A percentile compares a stretch with the other conserved stretches of the same genome.
Evolutionary conservation across 2,797 vertebrate genomes (phyloP).

Genomic region (Pygocentrus nattereri): DNA sequence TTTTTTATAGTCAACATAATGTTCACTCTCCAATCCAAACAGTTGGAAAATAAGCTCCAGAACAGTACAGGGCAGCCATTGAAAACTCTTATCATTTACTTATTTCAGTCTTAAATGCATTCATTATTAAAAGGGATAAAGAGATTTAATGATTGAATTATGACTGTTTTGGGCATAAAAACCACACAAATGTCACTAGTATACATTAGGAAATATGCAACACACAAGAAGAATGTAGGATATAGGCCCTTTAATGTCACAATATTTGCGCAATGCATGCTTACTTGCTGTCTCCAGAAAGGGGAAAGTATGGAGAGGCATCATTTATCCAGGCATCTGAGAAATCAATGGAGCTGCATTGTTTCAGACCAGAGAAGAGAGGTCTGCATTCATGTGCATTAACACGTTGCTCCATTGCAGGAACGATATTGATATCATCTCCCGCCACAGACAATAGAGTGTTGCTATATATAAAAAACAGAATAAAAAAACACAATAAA

Average conservation of each 20-base stretch:
- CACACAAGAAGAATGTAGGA: background rate
- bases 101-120: too few relatives aligned
- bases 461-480: conserved; percentile 83
- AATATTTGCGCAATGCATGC: conserved; percentile 32
- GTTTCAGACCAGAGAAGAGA: conserved; percentile 84
- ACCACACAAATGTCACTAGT: background rate
- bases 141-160: too few relatives aligned
- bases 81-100: too few relatives aligned
- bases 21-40: too few relatives aligned
- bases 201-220: background rate
- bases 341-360: conserved; percentile 80
- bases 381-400: conserved; percentile 77
- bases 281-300: conserved; percentile 89
- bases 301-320: conserved; percentile 83
- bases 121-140: too few relatives aligned
- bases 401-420: conserved; percentile 70
- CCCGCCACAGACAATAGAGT: conserved; percentile 81
- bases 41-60: too few relatives aligned
- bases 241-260: background rate
- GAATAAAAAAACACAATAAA: conserved; percentile 16
- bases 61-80: too few relatives aligned
- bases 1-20: too few relatives aligned
- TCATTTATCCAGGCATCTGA: conserved; percentile 77
- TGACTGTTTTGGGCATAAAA: too few relatives aligned
- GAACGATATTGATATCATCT: conserved; percentile 76